Conservation (phyloP, 2,113 vertebrate genomes). For the Silurus glanis region DNA sequence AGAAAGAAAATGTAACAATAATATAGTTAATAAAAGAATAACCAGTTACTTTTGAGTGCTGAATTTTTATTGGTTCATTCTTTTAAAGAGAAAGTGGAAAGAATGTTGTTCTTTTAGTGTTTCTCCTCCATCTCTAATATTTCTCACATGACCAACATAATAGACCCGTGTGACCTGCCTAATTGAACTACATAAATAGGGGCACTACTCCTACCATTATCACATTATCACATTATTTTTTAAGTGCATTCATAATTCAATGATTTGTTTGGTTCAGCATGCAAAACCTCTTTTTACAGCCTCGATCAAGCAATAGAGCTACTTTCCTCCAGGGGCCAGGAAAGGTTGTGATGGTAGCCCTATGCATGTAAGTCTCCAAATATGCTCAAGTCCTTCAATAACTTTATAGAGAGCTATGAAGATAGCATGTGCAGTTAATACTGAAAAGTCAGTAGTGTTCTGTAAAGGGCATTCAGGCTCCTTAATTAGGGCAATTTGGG, state of each 20-base stretch:
- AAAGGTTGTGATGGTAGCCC: conserved; percentile 97
- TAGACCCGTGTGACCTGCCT: neutral
- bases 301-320: conserved; percentile 81
- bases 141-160: neutral
- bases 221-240: neutral
- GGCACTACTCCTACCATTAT: neutral
- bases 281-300: conserved; percentile 68
- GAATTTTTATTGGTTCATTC: neutral
- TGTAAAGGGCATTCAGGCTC: neutral
- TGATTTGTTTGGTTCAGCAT: neutral
- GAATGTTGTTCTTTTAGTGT: neutral
- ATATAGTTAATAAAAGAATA: neutral
- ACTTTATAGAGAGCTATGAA: neutral
- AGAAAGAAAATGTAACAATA: neutral
- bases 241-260: conserved; percentile 8
- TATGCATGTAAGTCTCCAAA: conserved; percentile 91
- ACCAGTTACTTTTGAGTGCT: neutral
- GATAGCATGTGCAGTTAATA: conserved; percentile 1
- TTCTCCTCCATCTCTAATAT: neutral
- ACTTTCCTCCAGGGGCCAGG: conserved; percentile 92
- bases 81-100: neutral
- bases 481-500: neutral
- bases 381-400: no score
- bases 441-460: neutral
- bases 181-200: neutral